Conservation (phyloP, 2,888 invertebrate species). For the Drosophila meridionalis region DNA sequence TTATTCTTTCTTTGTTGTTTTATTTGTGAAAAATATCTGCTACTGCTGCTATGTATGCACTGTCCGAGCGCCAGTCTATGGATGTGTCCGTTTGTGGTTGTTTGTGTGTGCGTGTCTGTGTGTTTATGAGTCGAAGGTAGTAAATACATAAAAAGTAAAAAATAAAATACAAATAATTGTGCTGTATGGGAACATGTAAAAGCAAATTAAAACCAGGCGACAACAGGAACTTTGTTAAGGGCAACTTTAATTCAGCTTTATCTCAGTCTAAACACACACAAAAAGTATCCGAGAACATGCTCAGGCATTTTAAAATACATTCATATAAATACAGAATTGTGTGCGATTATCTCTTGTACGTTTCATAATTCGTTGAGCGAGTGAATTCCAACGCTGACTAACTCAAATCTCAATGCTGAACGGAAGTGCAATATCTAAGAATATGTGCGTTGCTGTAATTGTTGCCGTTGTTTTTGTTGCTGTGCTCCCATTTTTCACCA, state of each 20-base stretch:
- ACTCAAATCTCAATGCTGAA: conserved; percentile 52
- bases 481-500: conserved; percentile 61
- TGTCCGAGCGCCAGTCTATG: conserved; percentile 52
- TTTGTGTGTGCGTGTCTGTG: conserved; percentile 13
- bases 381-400: conserved; percentile 60
- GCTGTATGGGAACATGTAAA: conserved; percentile 53
- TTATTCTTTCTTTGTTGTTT: conserved; percentile 81
- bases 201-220: conserved; percentile 65
- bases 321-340: conserved; percentile 17
- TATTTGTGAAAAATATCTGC: conserved; percentile 79
- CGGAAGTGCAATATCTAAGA: conserved; percentile 53
- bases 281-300: conserved; percentile 9
- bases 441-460: conserved; percentile 29
- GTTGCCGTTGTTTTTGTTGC: conserved; percentile 3
- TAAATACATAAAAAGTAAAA: conserved; percentile 67
- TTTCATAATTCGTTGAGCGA: conserved; percentile 54
- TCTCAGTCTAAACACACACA: conserved; percentile 6
- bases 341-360: conserved; percentile 54
- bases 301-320: conserved; percentile 13
- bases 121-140: conserved; percentile 65
- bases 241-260: conserved; percentile 45
- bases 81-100: conserved; percentile 6
- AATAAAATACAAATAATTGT: conserved; percentile 45
- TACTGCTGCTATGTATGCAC: conserved; percentile 63
- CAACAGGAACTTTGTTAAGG: conserved; percentile 53